Evolutionary conservation across 1,140 invertebrate species (phyloP), one percentile per base, ranked within the genome.

Genomic region (Drosophila biarmipes): DNA sequence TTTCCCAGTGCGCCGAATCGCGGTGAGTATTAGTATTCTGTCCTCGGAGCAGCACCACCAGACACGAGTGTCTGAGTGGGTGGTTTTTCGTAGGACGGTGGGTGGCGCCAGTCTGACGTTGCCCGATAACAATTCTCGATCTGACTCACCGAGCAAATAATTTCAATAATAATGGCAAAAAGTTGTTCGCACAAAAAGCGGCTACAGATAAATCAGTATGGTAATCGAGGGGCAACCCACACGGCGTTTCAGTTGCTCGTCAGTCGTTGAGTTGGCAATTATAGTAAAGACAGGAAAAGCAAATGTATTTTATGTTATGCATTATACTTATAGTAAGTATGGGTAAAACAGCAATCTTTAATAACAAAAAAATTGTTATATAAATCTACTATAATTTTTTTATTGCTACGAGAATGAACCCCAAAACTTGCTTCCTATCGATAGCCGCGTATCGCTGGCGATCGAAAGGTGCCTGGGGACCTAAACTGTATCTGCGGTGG

Each of bases 401-500:
- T 24, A 24, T n/a, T 37, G 35, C 12, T 14, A 37, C 4, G 4
- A 14, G 3, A 24, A 2, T 4, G 5, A 24, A 24, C 5, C 24
- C n/a, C 17, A 37, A 21, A 52, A 11, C 15, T n/a, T 10, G n/a
- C 29, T 42, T 31, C 8, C n/a, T 57, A 57, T 62, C 27, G 27
- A 61, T 40, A 27, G 12, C n/a, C 11, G 4, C 14, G 24, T 31
- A 24, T 62, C 7, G 19, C 6, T 63, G 5, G 6, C 35, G n/a
- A 62, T 42, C 52, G 15, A 29, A 15, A 4, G 1, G 17, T 61
- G 56, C 42, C 46, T 17, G 8, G 55, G 66, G 31, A 29, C 42
- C 34, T 67, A 38, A 78, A 61, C 61, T 45, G 54, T 64, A 68
- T 57, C 35, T 71, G 68, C 42, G 62, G 73, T 73, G 81, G 81